A percentile compares a stretch with the other conserved stretches of the same genome.
These are phyloP conservation scores for Limnephilus rhombicus DNA, from an alignment of 2,888 invertebrate species.

Conservation along the genomic window DNA sequence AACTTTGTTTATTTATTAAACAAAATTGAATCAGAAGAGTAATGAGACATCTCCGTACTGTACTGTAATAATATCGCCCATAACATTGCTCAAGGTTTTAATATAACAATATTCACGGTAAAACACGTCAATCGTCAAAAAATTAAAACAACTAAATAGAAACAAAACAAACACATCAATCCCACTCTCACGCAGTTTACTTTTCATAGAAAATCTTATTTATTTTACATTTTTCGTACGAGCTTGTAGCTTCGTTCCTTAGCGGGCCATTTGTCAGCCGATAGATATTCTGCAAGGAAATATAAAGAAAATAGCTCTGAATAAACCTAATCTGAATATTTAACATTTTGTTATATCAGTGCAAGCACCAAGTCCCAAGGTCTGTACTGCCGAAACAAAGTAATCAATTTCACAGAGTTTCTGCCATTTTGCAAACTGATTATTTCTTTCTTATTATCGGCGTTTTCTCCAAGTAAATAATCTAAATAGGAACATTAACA, in stretches of 20 bases:
- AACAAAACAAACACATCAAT: slow-evolving; percentile 73
- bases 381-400: slow-evolving; percentile 11
- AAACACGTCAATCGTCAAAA: slow-evolving; percentile 65
- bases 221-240: slow-evolving; percentile 67
- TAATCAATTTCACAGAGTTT: not conserved
- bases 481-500: slow-evolving; percentile 41
- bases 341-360: not conserved
- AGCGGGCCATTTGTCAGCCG: slow-evolving; percentile 66
- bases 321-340: slow-evolving; percentile 49
- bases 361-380: not conserved
- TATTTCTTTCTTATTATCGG: not conserved
- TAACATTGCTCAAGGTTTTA: slow-evolving; percentile 60
- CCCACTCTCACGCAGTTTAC: slow-evolving; percentile 78
- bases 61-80: slow-evolving; percentile 60
- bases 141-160: slow-evolving; percentile 67
- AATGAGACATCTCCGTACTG: slow-evolving; percentile 28
- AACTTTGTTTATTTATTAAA: not conserved
- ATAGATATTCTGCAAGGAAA: slow-evolving; percentile 66
- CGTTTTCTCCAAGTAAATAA: slow-evolving; percentile 11
- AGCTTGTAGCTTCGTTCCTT: slow-evolving; percentile 66
- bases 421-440: slow-evolving; percentile 9
- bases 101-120: slow-evolving; percentile 63
- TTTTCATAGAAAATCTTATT: slow-evolving; percentile 77
- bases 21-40: slow-evolving; percentile 35
- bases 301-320: slow-evolving; percentile 65